Percentiles rank a stretch among this genome's conserved stretches.
phyloP scores from a whole-genome alignment of 1,140 invertebrate genomes.

The Aporrectodea caliginosa region DNA sequence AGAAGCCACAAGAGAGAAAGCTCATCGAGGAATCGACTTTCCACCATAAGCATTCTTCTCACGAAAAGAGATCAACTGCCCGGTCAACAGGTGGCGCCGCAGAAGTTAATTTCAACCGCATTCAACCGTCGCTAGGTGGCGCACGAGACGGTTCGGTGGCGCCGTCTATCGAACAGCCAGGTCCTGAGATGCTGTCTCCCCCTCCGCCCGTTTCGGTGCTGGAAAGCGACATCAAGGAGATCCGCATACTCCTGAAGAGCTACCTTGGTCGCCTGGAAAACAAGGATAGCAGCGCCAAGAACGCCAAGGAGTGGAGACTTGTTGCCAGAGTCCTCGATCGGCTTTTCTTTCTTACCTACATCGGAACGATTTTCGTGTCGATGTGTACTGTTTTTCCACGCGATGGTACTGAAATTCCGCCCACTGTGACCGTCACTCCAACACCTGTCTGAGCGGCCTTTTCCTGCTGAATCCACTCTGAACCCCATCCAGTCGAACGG shows the following conservation, averaged over 20 bases:
- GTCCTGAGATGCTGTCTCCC: not conserved
- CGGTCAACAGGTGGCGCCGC: not conserved
- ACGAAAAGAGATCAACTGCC: not conserved
- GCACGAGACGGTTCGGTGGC: not conserved
- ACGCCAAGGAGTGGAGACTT: slow-evolving; percentile 38
- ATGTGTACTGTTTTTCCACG: slow-evolving; percentile 50
- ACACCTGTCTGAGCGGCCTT: no score
- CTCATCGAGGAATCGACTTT: not conserved
- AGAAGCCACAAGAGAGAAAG: not conserved
- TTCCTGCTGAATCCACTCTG: no score
- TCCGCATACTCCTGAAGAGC: slow-evolving; percentile 39
- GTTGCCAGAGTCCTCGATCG: slow-evolving; percentile 39
- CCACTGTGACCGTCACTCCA: no score
- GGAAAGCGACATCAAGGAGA: slow-evolving; percentile 49
- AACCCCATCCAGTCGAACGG: no score
- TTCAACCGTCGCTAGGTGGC: not conserved
- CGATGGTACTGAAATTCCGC: slow-evolving; percentile 16
- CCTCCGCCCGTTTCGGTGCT: slow-evolving; percentile 33
- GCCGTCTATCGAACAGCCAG: not conserved
- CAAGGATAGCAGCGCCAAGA: slow-evolving; percentile 44
- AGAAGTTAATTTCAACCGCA: not conserved
- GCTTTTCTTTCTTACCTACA: slow-evolving; percentile 45
- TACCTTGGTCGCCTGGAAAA: slow-evolving; percentile 42
- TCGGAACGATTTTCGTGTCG: slow-evolving; percentile 48
- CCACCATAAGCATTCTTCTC: not conserved